A percentile compares a stretch with the other conserved stretches of the same genome.
phyloP scores from a whole-genome alignment of 2,797 vertebrate species.

The Helostoma temminkii region DNA sequence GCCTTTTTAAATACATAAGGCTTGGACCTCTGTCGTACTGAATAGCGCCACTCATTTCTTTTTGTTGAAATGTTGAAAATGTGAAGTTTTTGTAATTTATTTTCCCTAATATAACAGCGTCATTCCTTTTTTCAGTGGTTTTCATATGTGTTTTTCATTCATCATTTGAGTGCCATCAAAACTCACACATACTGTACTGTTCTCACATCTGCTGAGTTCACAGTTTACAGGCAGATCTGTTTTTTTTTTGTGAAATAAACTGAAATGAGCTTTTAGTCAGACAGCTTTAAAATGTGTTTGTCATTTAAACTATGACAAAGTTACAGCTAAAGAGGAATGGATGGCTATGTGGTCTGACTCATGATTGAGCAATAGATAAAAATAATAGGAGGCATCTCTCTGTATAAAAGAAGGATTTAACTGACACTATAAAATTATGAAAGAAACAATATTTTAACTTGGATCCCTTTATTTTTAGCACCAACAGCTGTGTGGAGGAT shows the following conservation, averaged over 20 bases:
- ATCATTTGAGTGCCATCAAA: neutral
- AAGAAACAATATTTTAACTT: slow-evolving; percentile 23
- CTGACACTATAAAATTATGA: neutral
- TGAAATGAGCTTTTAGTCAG: neutral
- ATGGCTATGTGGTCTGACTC: neutral
- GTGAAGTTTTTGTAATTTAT: neutral
- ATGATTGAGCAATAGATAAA: slow-evolving; percentile 6
- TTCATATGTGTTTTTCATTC: neutral
- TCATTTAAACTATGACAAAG: neutral
- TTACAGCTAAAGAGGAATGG: neutral
- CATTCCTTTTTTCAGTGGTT: neutral
- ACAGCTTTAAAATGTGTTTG: slow-evolving; percentile 1
- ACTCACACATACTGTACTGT: neutral
- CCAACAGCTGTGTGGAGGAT: slow-evolving; percentile 88
- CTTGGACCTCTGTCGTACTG: too few species aligned
- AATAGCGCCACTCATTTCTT: neutral
- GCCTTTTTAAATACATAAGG: too few species aligned
- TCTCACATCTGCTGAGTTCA: slow-evolving; percentile 5
- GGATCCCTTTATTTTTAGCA: slow-evolving; percentile 80
- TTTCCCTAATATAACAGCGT: too few species aligned
- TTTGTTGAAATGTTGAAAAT: neutral
- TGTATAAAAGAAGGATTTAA: neutral
- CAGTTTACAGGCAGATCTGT: neutral
- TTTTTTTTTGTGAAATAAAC: slow-evolving; percentile 8
- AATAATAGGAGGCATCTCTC: neutral